Base-by-base conservation (phyloP, 2,797 vertebrate species). In the Pseudochirops cupreus region DNA sequence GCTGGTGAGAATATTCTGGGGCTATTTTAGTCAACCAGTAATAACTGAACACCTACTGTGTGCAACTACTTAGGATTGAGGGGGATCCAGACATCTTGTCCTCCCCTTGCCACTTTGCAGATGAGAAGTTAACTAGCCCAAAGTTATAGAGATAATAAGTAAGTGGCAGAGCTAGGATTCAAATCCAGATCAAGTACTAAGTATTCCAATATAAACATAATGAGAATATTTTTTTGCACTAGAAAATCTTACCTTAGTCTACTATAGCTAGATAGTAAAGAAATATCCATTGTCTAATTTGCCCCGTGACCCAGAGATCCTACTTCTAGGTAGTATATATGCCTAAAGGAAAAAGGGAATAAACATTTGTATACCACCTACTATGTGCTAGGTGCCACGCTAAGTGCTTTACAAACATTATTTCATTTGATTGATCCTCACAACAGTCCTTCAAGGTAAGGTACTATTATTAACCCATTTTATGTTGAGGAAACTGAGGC, bases 221-320 rank as follows among this genome's bases (percentile, higher is more conserved):
- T 29, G 91, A 56, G 92, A 94, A 90, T 94, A 92, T 96, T 46
- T 96, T 96, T 56, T 91, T 82, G 87, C 92, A 14, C 82, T 96
- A 55, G 91, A 95, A 97, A 96, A 93, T 94, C 39, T 87, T 93
- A 97, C 94, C 94, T 93, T 26, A 56, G 53, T 24, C 92, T 95
- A 92, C 93, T 59, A 56, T 91, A 95, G 96, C 58, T 92, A 82
- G 95, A 93, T 93, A 39, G n/a, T 74, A 39, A 74, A 95, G 93
- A 94, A 97, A 97, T 50, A 91, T 92, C 28, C 91, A 55, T 57
- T 89, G 56, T 57, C 82, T 56, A 50, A 52, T 55, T 89, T 94
- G 28, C 16, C 33, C n/a, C 39, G 9, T 39, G n/a, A 74, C 10
- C 6, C 33, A 21, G n/a, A 39, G 18, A 74, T 39, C 67, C n/a